Conservation (phyloP, 2,797 vertebrate species). For the Characodon lateralis region DNA sequence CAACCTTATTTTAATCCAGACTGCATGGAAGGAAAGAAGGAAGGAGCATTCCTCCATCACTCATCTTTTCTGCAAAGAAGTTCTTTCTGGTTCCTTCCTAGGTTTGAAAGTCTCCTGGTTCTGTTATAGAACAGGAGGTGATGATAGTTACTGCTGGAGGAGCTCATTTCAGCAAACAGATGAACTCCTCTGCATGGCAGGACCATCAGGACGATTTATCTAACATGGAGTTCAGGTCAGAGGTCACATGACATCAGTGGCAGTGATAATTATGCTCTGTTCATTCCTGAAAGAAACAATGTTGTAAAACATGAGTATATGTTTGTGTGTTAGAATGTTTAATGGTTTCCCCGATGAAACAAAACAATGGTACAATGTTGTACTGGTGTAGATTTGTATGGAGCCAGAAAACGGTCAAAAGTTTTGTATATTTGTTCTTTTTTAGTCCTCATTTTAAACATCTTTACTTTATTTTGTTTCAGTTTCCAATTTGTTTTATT, state of each 20-base stretch:
- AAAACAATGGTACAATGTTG: not conserved
- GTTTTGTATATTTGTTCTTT: no score
- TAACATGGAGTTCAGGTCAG: slow-evolving; percentile 1
- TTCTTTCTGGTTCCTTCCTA: not conserved
- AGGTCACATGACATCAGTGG: not conserved
- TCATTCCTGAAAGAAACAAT: not conserved
- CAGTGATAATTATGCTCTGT: not conserved
- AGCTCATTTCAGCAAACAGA: not conserved
- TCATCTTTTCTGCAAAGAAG: not conserved
- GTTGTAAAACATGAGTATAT: not conserved
- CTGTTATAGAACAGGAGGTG: slow-evolving; percentile 14
- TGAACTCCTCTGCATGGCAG: not conserved
- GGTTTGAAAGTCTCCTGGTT: slow-evolving; percentile 14
- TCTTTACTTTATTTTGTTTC: no score
- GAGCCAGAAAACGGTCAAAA: no score
- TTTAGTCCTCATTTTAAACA: no score
- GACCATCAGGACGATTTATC: slow-evolving; percentile 17
- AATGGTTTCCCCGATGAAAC: not conserved
- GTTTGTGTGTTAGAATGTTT: not conserved
- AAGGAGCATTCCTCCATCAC: not conserved
- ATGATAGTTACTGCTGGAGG: slow-evolving; percentile 13
- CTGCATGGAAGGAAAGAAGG: not conserved
- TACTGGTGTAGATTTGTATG: not conserved
- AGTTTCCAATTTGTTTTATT: no score
- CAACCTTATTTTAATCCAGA: not conserved